Evolutionary conservation across 2,113 vertebrate species (phyloP).

Genomic region (Lathamus discolor): DNA sequence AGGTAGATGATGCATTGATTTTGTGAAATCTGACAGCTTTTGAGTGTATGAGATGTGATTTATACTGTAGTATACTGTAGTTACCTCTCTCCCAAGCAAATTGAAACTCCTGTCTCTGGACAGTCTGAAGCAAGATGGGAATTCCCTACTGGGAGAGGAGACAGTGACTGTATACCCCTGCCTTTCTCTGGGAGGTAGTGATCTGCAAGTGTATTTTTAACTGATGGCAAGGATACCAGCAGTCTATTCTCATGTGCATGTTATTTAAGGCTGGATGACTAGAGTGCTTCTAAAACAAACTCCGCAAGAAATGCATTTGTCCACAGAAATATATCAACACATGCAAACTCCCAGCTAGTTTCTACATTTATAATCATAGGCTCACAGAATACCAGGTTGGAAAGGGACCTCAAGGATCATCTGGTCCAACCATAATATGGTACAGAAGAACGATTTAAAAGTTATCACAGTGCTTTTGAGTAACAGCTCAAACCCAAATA

Average conservation of each 20-base stretch:
- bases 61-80: background rate
- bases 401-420: background rate
- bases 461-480: background rate
- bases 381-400: background rate
- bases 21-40: background rate
- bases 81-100: background rate
- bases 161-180: background rate
- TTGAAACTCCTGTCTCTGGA: background rate
- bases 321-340: background rate
- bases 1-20: background rate
- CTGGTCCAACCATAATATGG: background rate
- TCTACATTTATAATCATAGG: background rate
- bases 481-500: background rate
- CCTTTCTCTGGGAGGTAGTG: background rate
- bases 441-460: background rate
- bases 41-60: background rate
- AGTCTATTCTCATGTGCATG: conserved; percentile 26
- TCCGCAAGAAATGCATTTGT: background rate
- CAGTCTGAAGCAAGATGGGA: background rate
- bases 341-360: background rate
- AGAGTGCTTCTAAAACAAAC: conserved; percentile 40
- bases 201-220: conserved; percentile 31
- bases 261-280: conserved; percentile 48
- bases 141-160: conserved; percentile 13
- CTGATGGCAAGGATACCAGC: conserved; percentile 41